phyloP scores from a whole-genome alignment of 2,797 vertebrate species.

The Coendou prehensilis region DNA sequence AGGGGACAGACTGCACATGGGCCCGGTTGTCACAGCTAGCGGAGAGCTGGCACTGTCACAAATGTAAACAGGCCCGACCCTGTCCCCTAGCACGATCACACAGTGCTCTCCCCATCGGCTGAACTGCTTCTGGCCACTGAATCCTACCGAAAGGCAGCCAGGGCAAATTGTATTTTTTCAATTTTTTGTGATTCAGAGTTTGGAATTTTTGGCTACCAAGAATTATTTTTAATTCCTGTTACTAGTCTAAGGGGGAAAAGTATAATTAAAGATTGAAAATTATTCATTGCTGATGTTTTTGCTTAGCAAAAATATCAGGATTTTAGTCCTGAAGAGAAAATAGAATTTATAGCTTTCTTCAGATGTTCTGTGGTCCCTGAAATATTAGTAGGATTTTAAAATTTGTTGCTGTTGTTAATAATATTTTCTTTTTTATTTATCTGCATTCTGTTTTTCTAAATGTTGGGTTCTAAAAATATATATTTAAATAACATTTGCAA shows the following conservation, averaged over 20 bases:
- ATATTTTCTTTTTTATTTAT: conserved; percentile 5
- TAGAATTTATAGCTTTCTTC: conserved; percentile 40
- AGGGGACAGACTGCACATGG: background rate
- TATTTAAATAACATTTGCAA: background rate
- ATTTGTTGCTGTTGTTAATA: background rate
- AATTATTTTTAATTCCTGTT: background rate
- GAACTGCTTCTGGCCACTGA: conserved; percentile 21
- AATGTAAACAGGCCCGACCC: background rate
- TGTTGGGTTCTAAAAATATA: background rate
- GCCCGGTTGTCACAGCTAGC: background rate
- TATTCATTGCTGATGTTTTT: background rate
- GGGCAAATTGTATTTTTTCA: background rate
- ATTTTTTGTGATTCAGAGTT: conserved; percentile 20
- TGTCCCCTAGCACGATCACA: background rate
- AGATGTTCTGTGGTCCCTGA: background rate
- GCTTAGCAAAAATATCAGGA: conserved; percentile 14
- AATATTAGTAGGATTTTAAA: background rate
- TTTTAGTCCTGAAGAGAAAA: conserved; percentile 13
- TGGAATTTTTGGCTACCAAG: background rate
- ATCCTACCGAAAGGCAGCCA: background rate
- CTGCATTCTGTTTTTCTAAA: conserved; percentile 23
- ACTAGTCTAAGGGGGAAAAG: background rate
- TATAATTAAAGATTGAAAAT: conserved; percentile 19
- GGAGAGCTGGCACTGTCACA: background rate
- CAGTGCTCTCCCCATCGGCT: background rate